Base-by-base conservation (phyloP, 2,888 invertebrate genomes). In the Tetranychus truncatus region DNA sequence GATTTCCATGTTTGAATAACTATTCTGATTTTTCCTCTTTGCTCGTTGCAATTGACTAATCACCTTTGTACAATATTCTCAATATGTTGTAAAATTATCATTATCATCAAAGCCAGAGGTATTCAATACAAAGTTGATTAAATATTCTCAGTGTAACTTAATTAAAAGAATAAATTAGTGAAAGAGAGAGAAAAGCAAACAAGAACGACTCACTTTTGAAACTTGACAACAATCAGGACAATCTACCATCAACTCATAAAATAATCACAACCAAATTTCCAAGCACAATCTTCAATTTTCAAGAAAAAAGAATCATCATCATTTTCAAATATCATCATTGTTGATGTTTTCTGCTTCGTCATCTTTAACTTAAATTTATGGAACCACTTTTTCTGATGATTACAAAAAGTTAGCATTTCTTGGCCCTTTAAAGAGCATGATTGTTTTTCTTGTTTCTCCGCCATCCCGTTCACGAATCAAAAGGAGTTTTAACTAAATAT, bases 401-500 rank as follows among this genome's bases (percentile, higher is more conserved):
- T 55, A 55, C 15, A 15, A 15, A 55, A 15, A 15, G 15, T 55
- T 55, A 15, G 15, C 55, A 55, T 55, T 55, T 55, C 55, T 15
- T 55, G 55, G 55, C 15, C 55, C 55, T 15, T n/a, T 55, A 55
- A 55, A 15, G 15, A 55, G 9, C 15, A 55, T 7, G 55, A 15
- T 55, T 15, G 55, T 55, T 55, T 55, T 1, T 46, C 15, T 15
- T 55, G 11, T 55, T 15, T 55, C 55, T 55, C 55, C 15, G 55
- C 55, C 15, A 55, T 15, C 55, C 55, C 55, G 15, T 20, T 69
- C 69, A 69, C 34, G 69, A 55, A 82, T 88, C 89, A 81, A 88
- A 90, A 74, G 88, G 89, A 74, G 92, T 92, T 83, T 89, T 91
- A n/a, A 93, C 91, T 81, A 92, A 92, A 83, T 92, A 95, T 0